These are phyloP conservation scores for Tor tambroides DNA, from an alignment of 2,113 vertebrate species.

Conservation along the genomic window DNA sequence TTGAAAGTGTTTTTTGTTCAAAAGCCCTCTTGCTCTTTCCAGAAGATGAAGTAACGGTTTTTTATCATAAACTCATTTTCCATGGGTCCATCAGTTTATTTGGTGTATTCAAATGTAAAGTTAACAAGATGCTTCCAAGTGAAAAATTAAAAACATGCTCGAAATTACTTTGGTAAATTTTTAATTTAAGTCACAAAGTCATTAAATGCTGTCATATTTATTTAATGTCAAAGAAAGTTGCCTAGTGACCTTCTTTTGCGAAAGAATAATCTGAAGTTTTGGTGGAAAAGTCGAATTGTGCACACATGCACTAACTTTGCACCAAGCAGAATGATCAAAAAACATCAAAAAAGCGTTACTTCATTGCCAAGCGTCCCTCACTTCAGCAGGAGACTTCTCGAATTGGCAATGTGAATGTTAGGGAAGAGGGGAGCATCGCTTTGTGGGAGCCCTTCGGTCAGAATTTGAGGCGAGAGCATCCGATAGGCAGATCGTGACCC, in stretches of 20 bases:
- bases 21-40: neutral
- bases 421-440: conserved; percentile 45
- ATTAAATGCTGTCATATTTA: neutral
- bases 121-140: neutral
- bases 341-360: conserved; percentile 18
- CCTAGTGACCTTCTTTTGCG: conserved; percentile 3
- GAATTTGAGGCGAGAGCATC: conserved; percentile 45
- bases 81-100: neutral
- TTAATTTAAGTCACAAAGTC: neutral
- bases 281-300: conserved; percentile 2
- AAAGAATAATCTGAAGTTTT: conserved; percentile 1
- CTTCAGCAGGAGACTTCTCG: conserved; percentile 55
- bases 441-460: conserved; percentile 51
- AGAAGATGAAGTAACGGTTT: neutral
- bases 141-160: neutral
- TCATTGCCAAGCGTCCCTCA: conserved; percentile 55
- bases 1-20: neutral
- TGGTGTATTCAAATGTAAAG: neutral
- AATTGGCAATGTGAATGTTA: conserved; percentile 41
- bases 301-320: conserved; percentile 31
- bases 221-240: conserved; percentile 18
- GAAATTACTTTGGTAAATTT: neutral
- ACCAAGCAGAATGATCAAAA: conserved; percentile 40
- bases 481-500: conserved; percentile 51
- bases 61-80: neutral